phyloP scores from a whole-genome alignment of 1,140 invertebrate genomes.

The Hyposmocoma kahamanoa region DNA sequence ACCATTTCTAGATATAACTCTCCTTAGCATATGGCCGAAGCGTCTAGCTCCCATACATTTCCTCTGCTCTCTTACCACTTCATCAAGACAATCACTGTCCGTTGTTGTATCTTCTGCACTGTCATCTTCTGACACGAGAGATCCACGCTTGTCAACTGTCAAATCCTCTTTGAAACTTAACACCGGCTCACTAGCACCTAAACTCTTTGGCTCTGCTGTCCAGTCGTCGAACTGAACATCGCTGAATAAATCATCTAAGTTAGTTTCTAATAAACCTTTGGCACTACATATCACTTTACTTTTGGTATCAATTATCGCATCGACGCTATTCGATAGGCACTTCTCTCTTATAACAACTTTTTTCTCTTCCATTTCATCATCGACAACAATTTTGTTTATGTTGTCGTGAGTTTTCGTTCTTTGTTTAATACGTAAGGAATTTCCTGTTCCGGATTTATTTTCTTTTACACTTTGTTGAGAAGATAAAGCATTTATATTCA shows the following conservation, averaged over 20 bases:
- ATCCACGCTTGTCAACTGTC: conserved; percentile 33
- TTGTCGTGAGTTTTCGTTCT: conserved; percentile 48
- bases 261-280: conserved; percentile 72
- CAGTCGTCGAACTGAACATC: conserved; percentile 45
- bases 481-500: conserved; percentile 27
- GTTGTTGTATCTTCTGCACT: conserved; percentile 49
- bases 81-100: conserved; percentile 56
- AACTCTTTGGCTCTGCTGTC: conserved; percentile 46
- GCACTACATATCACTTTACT: conserved; percentile 68
- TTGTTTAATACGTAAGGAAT: conserved; percentile 49
- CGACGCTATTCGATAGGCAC: conserved; percentile 56
- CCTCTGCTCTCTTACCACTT: conserved; percentile 49
- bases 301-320: conserved; percentile 53
- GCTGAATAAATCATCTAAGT: conserved; percentile 66
- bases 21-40: conserved; percentile 55
- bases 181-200: conserved; percentile 56
- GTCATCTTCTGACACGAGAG: conserved; percentile 52
- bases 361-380: conserved; percentile 26
- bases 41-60: conserved; percentile 59
- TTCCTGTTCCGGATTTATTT: conserved; percentile 38
- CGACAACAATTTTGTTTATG: conserved; percentile 35
- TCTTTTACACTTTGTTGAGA: conserved; percentile 28
- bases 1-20: conserved; percentile 65
- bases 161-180: conserved; percentile 42
- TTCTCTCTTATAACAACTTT: conserved; percentile 38